phyloP scores from a whole-genome alignment of 1,140 invertebrate genomes.

The Platorchestia sp. region DNA sequence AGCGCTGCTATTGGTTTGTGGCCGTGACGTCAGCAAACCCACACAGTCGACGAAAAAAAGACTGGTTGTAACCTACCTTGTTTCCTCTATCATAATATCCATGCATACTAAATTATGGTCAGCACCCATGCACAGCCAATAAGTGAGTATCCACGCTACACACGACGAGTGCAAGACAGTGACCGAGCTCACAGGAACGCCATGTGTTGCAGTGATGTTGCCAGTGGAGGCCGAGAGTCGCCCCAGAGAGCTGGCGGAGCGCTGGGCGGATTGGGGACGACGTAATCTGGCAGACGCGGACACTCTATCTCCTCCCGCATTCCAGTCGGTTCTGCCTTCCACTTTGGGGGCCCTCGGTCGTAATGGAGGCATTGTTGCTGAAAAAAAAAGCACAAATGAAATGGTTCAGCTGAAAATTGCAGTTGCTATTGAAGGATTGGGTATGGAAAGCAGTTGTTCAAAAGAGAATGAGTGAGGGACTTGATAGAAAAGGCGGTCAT shows the following conservation, averaged over 20 bases:
- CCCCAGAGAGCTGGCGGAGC: background rate
- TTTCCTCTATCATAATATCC: too few relatives aligned
- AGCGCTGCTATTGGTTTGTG: too few relatives aligned
- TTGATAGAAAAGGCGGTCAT: background rate
- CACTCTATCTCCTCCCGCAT: background rate
- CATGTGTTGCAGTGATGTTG: background rate
- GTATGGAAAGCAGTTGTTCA: background rate
- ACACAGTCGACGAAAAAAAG: too few relatives aligned
- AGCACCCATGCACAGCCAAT: too few relatives aligned
- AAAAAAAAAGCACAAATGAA: background rate
- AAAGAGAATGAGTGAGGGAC: background rate
- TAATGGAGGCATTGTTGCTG: background rate
- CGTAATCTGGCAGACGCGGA: background rate
- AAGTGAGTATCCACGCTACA: too few relatives aligned
- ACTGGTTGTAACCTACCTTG: too few relatives aligned
- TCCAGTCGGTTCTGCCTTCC: background rate
- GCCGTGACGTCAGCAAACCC: too few relatives aligned
- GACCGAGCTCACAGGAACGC: background rate
- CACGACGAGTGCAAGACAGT: too few relatives aligned
- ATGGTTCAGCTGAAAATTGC: too few relatives aligned
- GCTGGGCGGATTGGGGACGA: background rate
- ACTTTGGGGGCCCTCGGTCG: background rate
- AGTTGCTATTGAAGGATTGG: too few relatives aligned
- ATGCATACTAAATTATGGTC: too few relatives aligned
- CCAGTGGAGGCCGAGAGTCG: background rate